Base-by-base conservation (phyloP, 2,113 vertebrate species). In the Leptobrachium ailaonicum region DNA sequence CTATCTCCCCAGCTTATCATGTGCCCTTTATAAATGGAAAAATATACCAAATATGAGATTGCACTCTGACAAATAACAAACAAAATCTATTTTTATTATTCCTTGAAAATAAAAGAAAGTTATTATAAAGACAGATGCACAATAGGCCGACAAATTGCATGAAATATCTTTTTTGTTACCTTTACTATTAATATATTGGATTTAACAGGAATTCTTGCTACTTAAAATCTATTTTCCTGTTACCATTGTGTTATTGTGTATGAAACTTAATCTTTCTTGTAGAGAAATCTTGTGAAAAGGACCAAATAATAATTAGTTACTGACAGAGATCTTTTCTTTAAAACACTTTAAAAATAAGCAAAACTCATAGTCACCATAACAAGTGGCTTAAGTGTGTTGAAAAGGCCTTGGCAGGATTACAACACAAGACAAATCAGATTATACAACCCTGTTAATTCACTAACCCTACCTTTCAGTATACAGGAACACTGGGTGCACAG, bases 241-340 rank as follows among this genome's bases (percentile, higher is more conserved):
- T 10, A 50, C 42, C 9, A 44, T 41, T 45, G 54, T 14, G 53
- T 77, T 70, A 58, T 62, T 77, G 54, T 77, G 76, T 77, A 62
- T 62, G 53, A 45, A 60, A 62, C 41, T 10, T 70, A 69, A 77
- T 77, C 76, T 77, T 70, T 77, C 66, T 77, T 67, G 13, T 45
- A 77, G 76, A 41, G 76, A 77, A 77, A 14, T 70, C 76, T 77
- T 50, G 64, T 77, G 56, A 62, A 70, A 77, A 70, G 68, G 76
- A 70, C 76, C 67, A 77, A 77, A 77, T 70, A 77, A 70, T 77
- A 77, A 77, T 77, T 77, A 77, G 76, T 77, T 50, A 69, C 76
- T 69, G 56, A 76, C 75, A 76, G 75, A 32, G 66, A 60, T 70
- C 76, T 66, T 77, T 69, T 77, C 56, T 77, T 53, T 40, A 8